These are phyloP conservation scores for Nannoperca obscura DNA, from an alignment of 2,797 vertebrate species.

Conservation along the genomic window DNA sequence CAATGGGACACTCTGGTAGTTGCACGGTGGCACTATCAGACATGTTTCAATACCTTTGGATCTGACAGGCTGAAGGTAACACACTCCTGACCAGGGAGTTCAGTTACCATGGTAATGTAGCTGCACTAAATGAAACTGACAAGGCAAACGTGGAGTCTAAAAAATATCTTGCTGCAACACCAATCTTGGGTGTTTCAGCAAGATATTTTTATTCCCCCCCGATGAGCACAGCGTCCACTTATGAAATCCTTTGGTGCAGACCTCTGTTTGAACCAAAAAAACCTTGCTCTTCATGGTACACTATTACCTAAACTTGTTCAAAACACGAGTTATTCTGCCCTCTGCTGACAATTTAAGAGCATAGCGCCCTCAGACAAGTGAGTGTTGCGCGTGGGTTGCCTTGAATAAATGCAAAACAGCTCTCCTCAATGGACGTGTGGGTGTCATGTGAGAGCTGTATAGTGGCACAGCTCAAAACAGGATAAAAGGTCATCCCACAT, in stretches of 20 bases:
- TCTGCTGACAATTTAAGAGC: constrained; percentile 52
- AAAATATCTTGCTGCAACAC: constrained; percentile 27
- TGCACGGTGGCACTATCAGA: neutral
- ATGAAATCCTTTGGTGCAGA: neutral
- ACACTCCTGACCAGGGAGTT: neutral
- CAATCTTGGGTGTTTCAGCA: constrained; percentile 29
- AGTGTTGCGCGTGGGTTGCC: neutral
- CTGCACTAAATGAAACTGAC: constrained; percentile 16
- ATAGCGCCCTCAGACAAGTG: constrained; percentile 35
- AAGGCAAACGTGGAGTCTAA: neutral
- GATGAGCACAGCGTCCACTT: neutral
- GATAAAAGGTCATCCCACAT: constrained; percentile 27
- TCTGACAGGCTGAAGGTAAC: constrained; percentile 1
- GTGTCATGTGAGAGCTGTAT: constrained; percentile 32
- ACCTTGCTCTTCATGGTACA: neutral
- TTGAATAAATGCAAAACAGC: neutral
- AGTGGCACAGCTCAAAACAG: constrained; percentile 9
- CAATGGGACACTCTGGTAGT: neutral
- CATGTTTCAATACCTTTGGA: neutral
- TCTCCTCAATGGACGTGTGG: constrained; percentile 6
- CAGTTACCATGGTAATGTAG: constrained; percentile 32
- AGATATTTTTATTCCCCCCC: neutral
- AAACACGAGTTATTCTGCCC: constrained; percentile 59
- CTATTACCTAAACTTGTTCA: neutral
- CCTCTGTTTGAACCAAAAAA: neutral